Base-by-base conservation (phyloP, 2,888 invertebrate genomes). In the Aproaerema taeniolella region DNA sequence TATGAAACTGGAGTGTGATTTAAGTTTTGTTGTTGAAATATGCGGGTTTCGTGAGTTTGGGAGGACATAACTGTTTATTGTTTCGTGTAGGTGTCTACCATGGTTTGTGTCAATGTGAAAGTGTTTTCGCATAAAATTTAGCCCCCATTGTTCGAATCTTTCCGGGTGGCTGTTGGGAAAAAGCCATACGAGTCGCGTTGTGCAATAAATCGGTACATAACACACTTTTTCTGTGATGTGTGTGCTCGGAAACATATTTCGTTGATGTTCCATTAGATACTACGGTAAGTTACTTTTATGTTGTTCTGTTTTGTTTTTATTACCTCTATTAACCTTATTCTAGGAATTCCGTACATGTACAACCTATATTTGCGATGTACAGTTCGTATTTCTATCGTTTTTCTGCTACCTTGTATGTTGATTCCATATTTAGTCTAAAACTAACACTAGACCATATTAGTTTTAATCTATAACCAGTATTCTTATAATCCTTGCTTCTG, bases 111-210 rank as follows among this genome's bases (percentile, higher is more conserved):
- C 64, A 63, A 73, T 80, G 85, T 85, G 86, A 86, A 86, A 86
- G 86, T 86, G 79, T 81, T 76, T 77, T 81, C 77, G 79, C 80
- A 76, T 82, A 78, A 75, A 80, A 79, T 83, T 83, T 72, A 71
- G 76, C 73, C 71, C 80, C 83, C 78, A 86, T 86, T 86, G 86
- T 85, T 81, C 69, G 50, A 61, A 62, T 69, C 67, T 73, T 81
- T 81, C 78, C 73, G 72, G 73, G 71, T 76, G 67, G 62, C 65
- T 58, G 58, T 66, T 72, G 71, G 70, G 76, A 78, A 78, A 74
- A 75, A 62, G 67, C 47, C 55, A 55, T 56, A 55, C 59, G 43
- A 58, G 49, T 51, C 62, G 54, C 47, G 52, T 78, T 74, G 71
- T 65, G 66, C 69, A 72, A 76, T 59, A 62, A 53, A 54, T 46